A percentile compares a stretch with the other conserved stretches of the same genome.
Evolutionary conservation across 2,113 vertebrate genomes (phyloP).

Genomic region (Chauna torquata): DNA sequence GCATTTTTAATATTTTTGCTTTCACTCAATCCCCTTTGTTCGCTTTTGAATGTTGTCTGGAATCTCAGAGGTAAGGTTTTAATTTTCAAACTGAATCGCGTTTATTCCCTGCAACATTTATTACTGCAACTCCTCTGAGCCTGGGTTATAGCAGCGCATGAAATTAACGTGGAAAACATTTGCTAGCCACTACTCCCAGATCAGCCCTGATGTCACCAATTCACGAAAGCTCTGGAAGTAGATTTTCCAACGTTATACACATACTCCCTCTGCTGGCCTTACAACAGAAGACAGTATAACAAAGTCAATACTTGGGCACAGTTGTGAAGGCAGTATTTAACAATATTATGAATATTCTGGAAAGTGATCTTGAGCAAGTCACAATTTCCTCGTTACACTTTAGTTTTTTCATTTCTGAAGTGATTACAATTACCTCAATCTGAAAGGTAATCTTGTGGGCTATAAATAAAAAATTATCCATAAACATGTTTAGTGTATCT

Average conservation of each 20-base stretch:
- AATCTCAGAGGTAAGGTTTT: constrained; percentile 24
- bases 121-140: not conserved
- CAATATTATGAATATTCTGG: not conserved
- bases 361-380: not conserved
- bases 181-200: not conserved
- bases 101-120: constrained; percentile 12
- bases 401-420: not conserved
- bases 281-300: not conserved
- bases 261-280: constrained; percentile 28
- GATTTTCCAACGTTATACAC: not conserved
- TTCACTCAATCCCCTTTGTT: not conserved
- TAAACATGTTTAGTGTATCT: not conserved
- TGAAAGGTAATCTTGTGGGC: not conserved
- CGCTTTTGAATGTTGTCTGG: not conserved
- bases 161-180: constrained; percentile 23
- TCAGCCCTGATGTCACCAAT: not conserved
- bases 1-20: not conserved
- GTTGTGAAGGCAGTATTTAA: not conserved
- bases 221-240: not conserved
- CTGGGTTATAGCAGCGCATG: not conserved
- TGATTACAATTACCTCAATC: not conserved
- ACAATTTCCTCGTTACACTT: not conserved
- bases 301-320: not conserved
- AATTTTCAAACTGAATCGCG: constrained; percentile 1
- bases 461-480: not conserved